Base-by-base conservation (phyloP, 2,888 invertebrate genomes). In the Limenitis camilla region DNA sequence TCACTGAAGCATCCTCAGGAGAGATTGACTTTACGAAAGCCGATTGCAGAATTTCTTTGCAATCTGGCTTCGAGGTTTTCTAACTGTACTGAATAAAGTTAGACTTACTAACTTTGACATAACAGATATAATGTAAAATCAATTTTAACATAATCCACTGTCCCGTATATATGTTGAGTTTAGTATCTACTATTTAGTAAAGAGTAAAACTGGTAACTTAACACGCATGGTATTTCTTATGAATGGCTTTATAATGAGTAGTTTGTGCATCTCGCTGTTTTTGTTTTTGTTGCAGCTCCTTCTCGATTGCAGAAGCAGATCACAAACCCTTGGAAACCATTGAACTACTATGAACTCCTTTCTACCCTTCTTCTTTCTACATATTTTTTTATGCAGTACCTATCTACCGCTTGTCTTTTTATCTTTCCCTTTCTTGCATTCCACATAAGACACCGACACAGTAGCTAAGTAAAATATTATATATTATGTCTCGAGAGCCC, bases 211-310 rank as follows among this genome's bases (percentile, higher is more conserved):
- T n/a, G n/a, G n/a, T n/a, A n/a, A n/a, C n/a, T n/a, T 59, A 57
- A 59, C 43, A 50, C 42, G 62, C 62, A 62, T 62, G 62, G 40
- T 45, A 39, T 50, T 57, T 35, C 7, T 45, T 60, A 59, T 55
- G 42, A 46, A 66, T 66, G 57, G 84, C 82, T 83, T 83, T 60
- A 64, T 65, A 64, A 78, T n/a, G n/a, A n/a, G n/a, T 78, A 74
- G 77, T 74, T 80, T 72, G 80, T 81, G 86, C 85, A 86, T 82
- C 74, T 76, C 76, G 82, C 78, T 72, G 76, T 82, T 78, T 83
- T 71, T 77, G 63, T 77, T 78, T 85, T 73, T 87, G 85, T 87
- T 87, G 83, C 86, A 87, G 86, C 69, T 74, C 75, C 69, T 75
- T 75, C 70, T 73, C 74, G 66, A 74, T 77, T 74, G 71, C 80